Percentiles rank a stretch among this genome's conserved stretches.
phyloP scores from a whole-genome alignment of 2,888 invertebrate species.

The Tinea pellionella region DNA sequence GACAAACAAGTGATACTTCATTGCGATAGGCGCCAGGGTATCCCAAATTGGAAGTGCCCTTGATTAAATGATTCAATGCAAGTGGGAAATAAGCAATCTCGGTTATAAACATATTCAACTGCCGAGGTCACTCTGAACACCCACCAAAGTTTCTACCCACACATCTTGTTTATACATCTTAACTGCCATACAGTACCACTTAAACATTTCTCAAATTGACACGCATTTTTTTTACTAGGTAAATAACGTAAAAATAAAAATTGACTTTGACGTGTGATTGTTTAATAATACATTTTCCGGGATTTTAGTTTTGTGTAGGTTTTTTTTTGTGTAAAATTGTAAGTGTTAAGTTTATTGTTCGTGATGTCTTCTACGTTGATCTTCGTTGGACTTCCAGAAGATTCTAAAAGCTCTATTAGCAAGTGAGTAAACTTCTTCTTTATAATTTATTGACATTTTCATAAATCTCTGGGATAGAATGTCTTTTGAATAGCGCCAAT shows the following conservation, averaged over 20 bases:
- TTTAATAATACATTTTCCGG: neutral
- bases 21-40: neutral
- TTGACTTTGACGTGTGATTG: neutral
- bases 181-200: conserved; percentile 4
- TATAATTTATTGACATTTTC: no score
- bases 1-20: neutral
- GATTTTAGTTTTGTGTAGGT: neutral
- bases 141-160: conserved; percentile 7
- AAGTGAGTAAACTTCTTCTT: conserved; percentile 36
- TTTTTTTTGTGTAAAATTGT: conserved; percentile 20
- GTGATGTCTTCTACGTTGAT: conserved; percentile 74
- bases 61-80: neutral
- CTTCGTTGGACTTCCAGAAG: conserved; percentile 68
- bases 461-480: no score
- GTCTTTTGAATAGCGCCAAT: no score
- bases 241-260: neutral
- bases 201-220: conserved; percentile 7
- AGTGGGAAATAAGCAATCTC: conserved; percentile 4
- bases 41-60: conserved; percentile 4
- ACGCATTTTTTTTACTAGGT: neutral
- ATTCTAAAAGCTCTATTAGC: conserved; percentile 73
- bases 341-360: conserved; percentile 25
- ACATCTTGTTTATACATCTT: neutral
- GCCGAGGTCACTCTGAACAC: conserved; percentile 1
- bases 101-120: neutral